Base-by-base conservation (phyloP, 30 jellyfish, hydroid and myxozoan species). In the Catostylus mosaicus region DNA sequence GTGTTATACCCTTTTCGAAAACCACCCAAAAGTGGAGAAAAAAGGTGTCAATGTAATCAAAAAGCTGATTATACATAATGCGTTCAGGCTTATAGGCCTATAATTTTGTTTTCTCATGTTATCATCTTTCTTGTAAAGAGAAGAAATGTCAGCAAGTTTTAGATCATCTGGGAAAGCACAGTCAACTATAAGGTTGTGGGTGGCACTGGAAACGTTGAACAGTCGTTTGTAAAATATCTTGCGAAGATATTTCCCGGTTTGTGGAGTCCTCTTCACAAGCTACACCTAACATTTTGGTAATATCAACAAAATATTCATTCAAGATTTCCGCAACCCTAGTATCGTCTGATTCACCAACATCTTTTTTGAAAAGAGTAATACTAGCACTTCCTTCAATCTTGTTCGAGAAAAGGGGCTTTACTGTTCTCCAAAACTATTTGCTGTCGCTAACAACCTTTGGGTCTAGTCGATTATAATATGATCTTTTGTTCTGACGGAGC, bases 341-440 rank as follows among this genome's bases (percentile, higher is more conserved):
- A 50, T 75, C 87, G 76, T 75, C 87, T 3, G 87, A 75, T 56
- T 75, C 64, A 68, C 30, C 80, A 29, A 64, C 50, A 64, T 64
- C 50, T 51, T 64, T 64, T 23, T 64, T 50, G 77, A 64, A 30
- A 64, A 64, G 77, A 9, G 77, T 22, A 64, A 64, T 64, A 29
- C 77, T 6, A 64, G 77, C 46, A 64, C 77, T 11, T 64, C 77
- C 77, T 64, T 64, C 38, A 54, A 52, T 60, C 62, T 76, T 29
- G n/a, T 76, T 60, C 57, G 89, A 78, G 30, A 78, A 78, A 60
- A 61, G 68, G 20, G 89, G 83, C 81, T 78, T 61, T 78, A 78
- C 89, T 9, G 89, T 78, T 78, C 33, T 78, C 83, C 83, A 78
- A 38, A 78, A 61, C 54, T n/a, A 19, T 37, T 46, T 78, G 71